Conservation (phyloP, 30 jellyfish, hydroid and myxozoan genomes). For the Nemopilema nomurai region DNA sequence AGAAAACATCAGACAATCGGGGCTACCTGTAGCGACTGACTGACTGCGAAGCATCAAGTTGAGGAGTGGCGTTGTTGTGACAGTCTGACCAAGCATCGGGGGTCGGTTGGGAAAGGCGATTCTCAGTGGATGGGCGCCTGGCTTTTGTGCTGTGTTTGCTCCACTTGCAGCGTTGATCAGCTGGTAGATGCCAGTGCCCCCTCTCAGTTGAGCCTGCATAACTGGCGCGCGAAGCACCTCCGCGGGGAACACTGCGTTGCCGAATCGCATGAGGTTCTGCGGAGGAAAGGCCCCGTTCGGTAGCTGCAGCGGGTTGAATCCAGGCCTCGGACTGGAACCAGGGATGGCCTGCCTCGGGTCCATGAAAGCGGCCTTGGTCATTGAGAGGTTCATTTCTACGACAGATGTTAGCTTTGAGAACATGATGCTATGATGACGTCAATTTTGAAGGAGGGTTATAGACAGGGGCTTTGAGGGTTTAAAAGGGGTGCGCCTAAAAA, state of each 20-base stretch:
- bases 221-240: slow-evolving; percentile 31
- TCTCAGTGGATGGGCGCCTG: slow-evolving; percentile 5
- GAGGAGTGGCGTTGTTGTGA: slow-evolving; percentile 17
- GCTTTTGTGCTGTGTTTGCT: slow-evolving; percentile 9
- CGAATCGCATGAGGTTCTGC: slow-evolving; percentile 36
- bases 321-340: neutral
- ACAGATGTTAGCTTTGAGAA: neutral
- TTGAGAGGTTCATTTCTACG: neutral
- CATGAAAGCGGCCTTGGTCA: neutral
- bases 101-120: slow-evolving; percentile 36
- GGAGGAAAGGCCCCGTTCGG: slow-evolving; percentile 47
- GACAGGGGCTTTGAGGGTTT: too few relatives aligned
- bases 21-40: slow-evolving; percentile 6
- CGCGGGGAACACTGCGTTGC: slow-evolving; percentile 21
- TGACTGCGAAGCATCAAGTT: slow-evolving; percentile 21
- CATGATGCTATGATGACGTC: too few relatives aligned
- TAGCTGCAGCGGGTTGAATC: neutral
- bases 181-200: slow-evolving; percentile 43
- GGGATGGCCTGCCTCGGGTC: neutral
- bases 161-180: slow-evolving; percentile 31
- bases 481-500: too few relatives aligned
- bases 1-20: neutral
- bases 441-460: too few relatives aligned
- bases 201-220: slow-evolving; percentile 43
- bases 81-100: neutral